Base-by-base conservation (phyloP, 2,888 invertebrate species). In the Amphipoea lucens region DNA sequence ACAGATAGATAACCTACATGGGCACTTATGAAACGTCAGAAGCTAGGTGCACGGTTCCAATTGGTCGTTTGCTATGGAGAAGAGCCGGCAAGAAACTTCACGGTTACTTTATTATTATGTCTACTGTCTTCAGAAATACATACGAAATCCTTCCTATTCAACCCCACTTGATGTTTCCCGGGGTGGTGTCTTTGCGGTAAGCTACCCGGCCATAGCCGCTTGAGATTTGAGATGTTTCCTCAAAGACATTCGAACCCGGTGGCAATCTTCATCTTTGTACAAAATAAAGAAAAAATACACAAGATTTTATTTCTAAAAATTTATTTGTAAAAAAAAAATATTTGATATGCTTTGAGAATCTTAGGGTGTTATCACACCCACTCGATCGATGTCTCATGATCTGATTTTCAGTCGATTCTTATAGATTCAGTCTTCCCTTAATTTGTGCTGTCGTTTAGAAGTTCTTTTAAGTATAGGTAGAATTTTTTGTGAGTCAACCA, bases 101-200 rank as follows among this genome's bases (percentile, higher is more conserved):
- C 23, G 23, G 65, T 5, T n/a, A 71, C 62, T 63, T 63, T 60
- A 65, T 72, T 73, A 67, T 51, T 36, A 74, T 51, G 36, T 4
- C 17, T 42, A 71, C 60, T 20, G n/a, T 62, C 11, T 65, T 29
- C 57, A 57, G 23, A 62, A 60, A 63, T 79, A 70, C 66, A 76
- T 74, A 70, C 68, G 65, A 72, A 72, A 72, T 69, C 71, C 51
- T 68, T 66, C 40, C n/a, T 77, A 54, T 57, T 68, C 40, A 67
- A 85, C 82, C 85, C 82, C 82, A 85, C 85, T 84, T 84, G 82
- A 85, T 66, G 36, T 81, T 54, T 17, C 11, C 51, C n/a, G 20
- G 63, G 77, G 65, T 72, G 66, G 29, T 62, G 71, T 78, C 74
- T 63, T 40, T 74, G 76, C 73, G 71, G 81, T 36, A 48, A 57